Base-by-base conservation (phyloP, 2,888 invertebrate genomes). In the Acholoe squamosa region DNA sequence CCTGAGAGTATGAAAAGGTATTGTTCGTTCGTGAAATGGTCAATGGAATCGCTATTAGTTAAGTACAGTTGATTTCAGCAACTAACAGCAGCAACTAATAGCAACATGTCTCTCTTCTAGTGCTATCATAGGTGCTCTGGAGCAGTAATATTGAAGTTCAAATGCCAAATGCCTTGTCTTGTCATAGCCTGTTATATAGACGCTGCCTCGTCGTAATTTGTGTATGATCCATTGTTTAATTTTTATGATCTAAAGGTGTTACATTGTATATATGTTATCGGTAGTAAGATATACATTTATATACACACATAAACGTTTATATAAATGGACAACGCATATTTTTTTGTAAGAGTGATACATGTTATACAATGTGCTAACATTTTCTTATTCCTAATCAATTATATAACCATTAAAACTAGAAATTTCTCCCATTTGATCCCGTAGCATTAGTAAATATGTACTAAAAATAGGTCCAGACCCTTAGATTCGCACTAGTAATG, bases 41-140 rank as follows among this genome's bases (percentile, higher is more conserved):
- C 61, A 19, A 61, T n/a, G 5, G 61, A 61, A 61, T 61, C 61
- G n/a, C 19, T 19, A 61, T 61, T 61, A 61, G 61, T 61, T 61
- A n/a, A 61, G 1, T n/a, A 61, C n/a, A n/a, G n/a, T 61, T 61
- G 61, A 61, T 61, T 61, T 61, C 61, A 61, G 61, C 61, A 61
- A 61, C 61, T 61, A 61, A 61, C 61, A 61, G 61, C 61, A 61
- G 61, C 61, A n/a, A 61, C 61, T 61, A 61, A 61, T 61, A n/a
- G 61, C 61, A 61, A n/a, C 3, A 61, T 61, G 61, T 61, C 61
- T 61, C 61, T 61, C 43, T 43, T 19, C 19, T 61, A 61, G 61
- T 61, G 61, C 22, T n/a, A 61, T 61, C 12, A 61, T 61, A 61
- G 61, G 61, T 12, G 61, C 5, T 19, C 61, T 3, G 61, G n/a